These are phyloP conservation scores for Euborellia annulipes DNA, from an alignment of 1,140 invertebrate species.

Conservation along the genomic window DNA sequence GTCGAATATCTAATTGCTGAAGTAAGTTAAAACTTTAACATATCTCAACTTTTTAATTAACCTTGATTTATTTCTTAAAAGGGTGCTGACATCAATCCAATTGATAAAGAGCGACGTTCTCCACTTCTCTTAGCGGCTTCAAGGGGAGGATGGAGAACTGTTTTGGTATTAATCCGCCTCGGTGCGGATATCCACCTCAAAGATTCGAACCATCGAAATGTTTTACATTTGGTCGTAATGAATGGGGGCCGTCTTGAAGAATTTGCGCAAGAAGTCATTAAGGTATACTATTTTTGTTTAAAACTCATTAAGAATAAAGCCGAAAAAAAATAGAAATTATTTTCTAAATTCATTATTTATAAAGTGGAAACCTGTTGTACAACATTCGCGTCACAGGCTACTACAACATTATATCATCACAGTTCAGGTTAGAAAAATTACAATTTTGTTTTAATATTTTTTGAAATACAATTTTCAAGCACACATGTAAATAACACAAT, in stretches of 20 bases:
- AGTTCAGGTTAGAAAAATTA: no score
- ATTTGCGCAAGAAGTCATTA: conserved; percentile 40
- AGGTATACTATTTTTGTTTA: conserved; percentile 19
- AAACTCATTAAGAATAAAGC: no score
- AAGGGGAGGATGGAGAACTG: conserved; percentile 58
- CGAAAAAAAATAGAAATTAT: no score
- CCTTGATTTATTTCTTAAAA: background rate
- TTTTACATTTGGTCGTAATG: conserved; percentile 68
- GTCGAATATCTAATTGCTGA: conserved; percentile 61
- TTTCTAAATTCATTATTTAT: no score
- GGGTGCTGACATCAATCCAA: conserved; percentile 61
- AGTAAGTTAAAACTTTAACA: conserved; percentile 22
- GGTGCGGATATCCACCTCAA: conserved; percentile 59
- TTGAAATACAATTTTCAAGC: no score
- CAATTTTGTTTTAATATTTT: no score
- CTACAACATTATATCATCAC: no score
- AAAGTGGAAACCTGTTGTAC: no score
- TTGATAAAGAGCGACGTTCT: conserved; percentile 63
- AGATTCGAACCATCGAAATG: conserved; percentile 59
- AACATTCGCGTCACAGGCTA: no score
- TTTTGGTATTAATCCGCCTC: conserved; percentile 49
- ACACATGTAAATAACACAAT: no score
- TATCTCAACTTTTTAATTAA: background rate
- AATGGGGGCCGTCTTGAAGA: conserved; percentile 59
- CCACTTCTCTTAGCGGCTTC: conserved; percentile 63